These are phyloP conservation scores for Grapholita molesta DNA, from an alignment of 1,140 invertebrate species.

Conservation along the genomic window DNA sequence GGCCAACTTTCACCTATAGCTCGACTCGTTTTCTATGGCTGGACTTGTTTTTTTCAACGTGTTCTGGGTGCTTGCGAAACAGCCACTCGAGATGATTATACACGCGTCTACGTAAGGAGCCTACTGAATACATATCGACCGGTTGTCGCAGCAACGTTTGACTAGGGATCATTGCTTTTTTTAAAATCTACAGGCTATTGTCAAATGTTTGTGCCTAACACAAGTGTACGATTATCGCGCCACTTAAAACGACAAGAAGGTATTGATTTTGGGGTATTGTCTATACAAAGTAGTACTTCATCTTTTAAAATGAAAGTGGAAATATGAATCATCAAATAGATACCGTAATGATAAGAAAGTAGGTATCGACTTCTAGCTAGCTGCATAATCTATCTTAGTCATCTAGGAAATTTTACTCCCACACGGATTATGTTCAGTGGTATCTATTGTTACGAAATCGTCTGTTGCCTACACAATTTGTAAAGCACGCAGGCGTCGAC, in stretches of 20 bases:
- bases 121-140: not conserved
- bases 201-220: too few species aligned
- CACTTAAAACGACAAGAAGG: too few species aligned
- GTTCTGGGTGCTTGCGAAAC: not conserved
- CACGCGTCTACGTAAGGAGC: not conserved
- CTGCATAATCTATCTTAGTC: constrained; percentile 6
- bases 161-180: too few species aligned
- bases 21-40: not conserved
- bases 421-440: not conserved
- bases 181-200: too few species aligned
- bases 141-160: not conserved
- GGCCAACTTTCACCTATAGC: not conserved
- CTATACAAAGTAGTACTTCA: too few species aligned
- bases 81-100: not conserved
- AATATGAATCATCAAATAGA: too few species aligned
- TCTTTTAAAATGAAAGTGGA: too few species aligned
- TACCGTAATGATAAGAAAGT: not conserved
- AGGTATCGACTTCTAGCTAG: not conserved
- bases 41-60: not conserved
- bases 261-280: too few species aligned
- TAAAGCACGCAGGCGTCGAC: not conserved
- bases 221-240: too few species aligned
- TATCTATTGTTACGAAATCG: constrained; percentile 12
- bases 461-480: not conserved
- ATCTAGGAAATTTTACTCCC: constrained; percentile 1